Percentiles rank a stretch among this genome's conserved stretches.
These are phyloP conservation scores for Molorchus minor DNA, from an alignment of 2,888 invertebrate genomes.

Conservation along the genomic window DNA sequence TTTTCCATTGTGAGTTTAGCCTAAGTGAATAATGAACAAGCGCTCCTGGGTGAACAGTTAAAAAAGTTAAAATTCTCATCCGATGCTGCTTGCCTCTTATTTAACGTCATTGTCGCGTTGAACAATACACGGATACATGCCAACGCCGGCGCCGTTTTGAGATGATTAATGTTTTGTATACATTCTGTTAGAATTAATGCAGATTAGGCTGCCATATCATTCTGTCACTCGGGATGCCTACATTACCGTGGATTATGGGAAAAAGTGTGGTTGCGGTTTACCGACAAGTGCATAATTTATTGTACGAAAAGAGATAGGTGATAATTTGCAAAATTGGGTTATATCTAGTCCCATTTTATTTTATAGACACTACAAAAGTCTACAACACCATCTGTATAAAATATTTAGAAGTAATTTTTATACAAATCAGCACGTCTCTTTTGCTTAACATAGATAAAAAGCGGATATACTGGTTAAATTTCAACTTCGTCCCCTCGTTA, in stretches of 20 bases:
- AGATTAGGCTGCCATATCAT: constrained; percentile 20
- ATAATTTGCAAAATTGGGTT: no score
- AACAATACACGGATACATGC: constrained; percentile 25
- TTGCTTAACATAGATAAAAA: no score
- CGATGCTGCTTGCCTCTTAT: constrained; percentile 22
- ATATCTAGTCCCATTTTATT: no score
- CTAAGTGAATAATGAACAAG: constrained; percentile 32
- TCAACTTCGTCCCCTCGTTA: no score
- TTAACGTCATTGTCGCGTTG: constrained; percentile 27
- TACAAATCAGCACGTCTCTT: no score
- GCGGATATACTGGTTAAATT: no score
- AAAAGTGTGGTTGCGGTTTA: no score
- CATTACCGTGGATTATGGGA: background rate
- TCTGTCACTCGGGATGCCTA: constrained; percentile 11
- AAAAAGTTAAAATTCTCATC: constrained; percentile 31
- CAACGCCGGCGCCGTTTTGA: constrained; percentile 25
- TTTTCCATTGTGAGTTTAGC: constrained; percentile 33
- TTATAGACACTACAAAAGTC: no score
- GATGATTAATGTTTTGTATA: constrained; percentile 25
- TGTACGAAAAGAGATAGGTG: no score
- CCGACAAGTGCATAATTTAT: no score
- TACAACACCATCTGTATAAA: no score
- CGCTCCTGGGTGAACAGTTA: constrained; percentile 16
- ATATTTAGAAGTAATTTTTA: no score
- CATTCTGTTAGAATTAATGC: constrained; percentile 28